phyloP scores from a whole-genome alignment of 2,888 invertebrate genomes.

The Mechanitis messenoides region DNA sequence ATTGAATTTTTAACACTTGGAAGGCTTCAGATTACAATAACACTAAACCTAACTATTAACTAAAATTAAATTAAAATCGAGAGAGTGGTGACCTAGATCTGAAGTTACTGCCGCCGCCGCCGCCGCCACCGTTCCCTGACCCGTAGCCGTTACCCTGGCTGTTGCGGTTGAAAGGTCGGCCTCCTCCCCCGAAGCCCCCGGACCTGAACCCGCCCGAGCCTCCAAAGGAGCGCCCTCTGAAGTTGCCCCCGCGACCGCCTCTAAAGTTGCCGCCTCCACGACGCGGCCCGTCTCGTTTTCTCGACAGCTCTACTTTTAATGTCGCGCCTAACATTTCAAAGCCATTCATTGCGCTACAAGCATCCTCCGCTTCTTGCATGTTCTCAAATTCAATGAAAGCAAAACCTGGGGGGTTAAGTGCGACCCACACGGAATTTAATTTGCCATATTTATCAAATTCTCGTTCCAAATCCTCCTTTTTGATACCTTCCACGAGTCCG shows the following conservation, averaged over 20 bases:
- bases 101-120: slow-evolving; percentile 71
- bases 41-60: slow-evolving; percentile 73
- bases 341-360: slow-evolving; percentile 92
- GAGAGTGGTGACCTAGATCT: slow-evolving; percentile 72
- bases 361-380: slow-evolving; percentile 91
- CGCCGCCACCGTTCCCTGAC: slow-evolving; percentile 60
- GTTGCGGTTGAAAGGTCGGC: slow-evolving; percentile 64
- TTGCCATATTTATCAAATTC: slow-evolving; percentile 95
- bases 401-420: slow-evolving; percentile 95
- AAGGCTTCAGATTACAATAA: slow-evolving; percentile 76
- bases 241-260: slow-evolving; percentile 70
- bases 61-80: slow-evolving; percentile 68
- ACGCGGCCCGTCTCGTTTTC: slow-evolving; percentile 84
- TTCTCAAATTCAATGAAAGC: slow-evolving; percentile 95
- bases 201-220: slow-evolving; percentile 67
- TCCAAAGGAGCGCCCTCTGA: slow-evolving; percentile 67
- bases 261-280: slow-evolving; percentile 79
- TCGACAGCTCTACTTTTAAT: slow-evolving; percentile 90
- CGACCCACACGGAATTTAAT: slow-evolving; percentile 94
- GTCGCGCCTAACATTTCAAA: slow-evolving; percentile 91
- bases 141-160: slow-evolving; percentile 68
- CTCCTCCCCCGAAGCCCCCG: slow-evolving; percentile 48
- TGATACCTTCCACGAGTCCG: slow-evolving; percentile 90
- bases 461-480: slow-evolving; percentile 93
- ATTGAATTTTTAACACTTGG: slow-evolving; percentile 72